Evolutionary conservation across 2,113 vertebrate species (phyloP), one percentile per base, ranked within the genome.

Genomic region (Otocyon megalotis): DNA sequence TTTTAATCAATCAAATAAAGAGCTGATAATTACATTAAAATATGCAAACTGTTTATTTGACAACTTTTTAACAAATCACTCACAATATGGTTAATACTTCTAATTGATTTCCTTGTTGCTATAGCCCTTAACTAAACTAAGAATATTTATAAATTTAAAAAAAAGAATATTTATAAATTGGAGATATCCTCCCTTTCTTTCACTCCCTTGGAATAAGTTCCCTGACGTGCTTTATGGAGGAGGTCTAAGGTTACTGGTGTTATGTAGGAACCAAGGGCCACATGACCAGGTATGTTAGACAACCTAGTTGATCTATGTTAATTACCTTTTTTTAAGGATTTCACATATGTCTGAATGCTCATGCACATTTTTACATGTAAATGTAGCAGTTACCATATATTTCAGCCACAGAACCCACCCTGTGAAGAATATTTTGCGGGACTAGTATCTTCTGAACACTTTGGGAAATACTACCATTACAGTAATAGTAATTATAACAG

Each of bases 1-100:
- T 90, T 86, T 96, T 90, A 87, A 95, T 87, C 26, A 89, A 80
- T 92, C 20, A 50, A 94, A 84, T 90, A 93, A 96, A 85, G 50
- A 96, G 37, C 26, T 93, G 84, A 76, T 83, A 81, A 96, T 92
- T 91, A 86, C 76, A 76, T 88, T 28, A 88, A 92, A 93, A 94
- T 83, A 87, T 90, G 20, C 24, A 93, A 97, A 88, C 17, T 15
- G 83, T 72, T 85, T 94, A 77, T 77, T 95, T 96, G 79, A 89
- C 16, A 89, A 77, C 43, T 94, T 83, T 74, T 54, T 0, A 54
- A 92, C 62, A 82, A 85, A 89, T 83, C 4, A 69, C 22, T 89
- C 53, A 63, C 8, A 95, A 81, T 87, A n/a, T 8, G 15, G 37
- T 56, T 94, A 77, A 60, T 95, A 88, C 80, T 95, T 95, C 22